Conservation (phyloP, 2,888 invertebrate species). For the Nephrotoma flavescens region DNA sequence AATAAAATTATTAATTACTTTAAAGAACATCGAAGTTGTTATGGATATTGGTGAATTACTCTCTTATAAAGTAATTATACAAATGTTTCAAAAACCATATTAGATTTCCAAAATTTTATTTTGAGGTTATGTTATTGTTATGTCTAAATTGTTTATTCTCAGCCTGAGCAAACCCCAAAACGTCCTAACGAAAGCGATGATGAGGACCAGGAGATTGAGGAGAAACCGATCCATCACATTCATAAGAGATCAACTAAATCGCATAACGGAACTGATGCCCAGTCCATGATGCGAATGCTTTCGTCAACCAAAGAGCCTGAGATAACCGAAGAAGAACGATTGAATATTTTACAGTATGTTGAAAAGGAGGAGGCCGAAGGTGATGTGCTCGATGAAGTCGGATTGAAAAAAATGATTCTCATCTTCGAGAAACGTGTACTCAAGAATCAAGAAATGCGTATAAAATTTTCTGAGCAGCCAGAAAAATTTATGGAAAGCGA, state of each 20-base stretch:
- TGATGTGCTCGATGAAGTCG: slow-evolving; percentile 77
- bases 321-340: slow-evolving; percentile 56
- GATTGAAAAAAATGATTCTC: slow-evolving; percentile 75
- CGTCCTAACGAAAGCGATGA: slow-evolving; percentile 41
- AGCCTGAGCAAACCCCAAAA: slow-evolving; percentile 77
- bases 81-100: background rate
- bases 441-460: slow-evolving; percentile 93
- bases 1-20: no score
- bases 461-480: slow-evolving; percentile 93
- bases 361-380: slow-evolving; percentile 69
- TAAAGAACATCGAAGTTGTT: background rate
- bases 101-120: background rate
- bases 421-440: slow-evolving; percentile 89
- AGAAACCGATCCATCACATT: slow-evolving; percentile 26
- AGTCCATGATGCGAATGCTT: background rate
- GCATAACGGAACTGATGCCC: slow-evolving; percentile 13
- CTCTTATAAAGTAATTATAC: slow-evolving; percentile 36
- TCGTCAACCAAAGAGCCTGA: slow-evolving; percentile 37
- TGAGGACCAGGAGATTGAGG: slow-evolving; percentile 45
- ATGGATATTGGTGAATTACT: slow-evolving; percentile 45
- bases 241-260: slow-evolving; percentile 38
- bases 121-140: background rate
- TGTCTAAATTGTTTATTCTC: slow-evolving; percentile 12
- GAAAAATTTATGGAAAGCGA: slow-evolving; percentile 99
- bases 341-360: slow-evolving; percentile 68